These are phyloP conservation scores for Epinephelus lanceolatus DNA, from an alignment of 2,113 vertebrate genomes.

Conservation along the genomic window DNA sequence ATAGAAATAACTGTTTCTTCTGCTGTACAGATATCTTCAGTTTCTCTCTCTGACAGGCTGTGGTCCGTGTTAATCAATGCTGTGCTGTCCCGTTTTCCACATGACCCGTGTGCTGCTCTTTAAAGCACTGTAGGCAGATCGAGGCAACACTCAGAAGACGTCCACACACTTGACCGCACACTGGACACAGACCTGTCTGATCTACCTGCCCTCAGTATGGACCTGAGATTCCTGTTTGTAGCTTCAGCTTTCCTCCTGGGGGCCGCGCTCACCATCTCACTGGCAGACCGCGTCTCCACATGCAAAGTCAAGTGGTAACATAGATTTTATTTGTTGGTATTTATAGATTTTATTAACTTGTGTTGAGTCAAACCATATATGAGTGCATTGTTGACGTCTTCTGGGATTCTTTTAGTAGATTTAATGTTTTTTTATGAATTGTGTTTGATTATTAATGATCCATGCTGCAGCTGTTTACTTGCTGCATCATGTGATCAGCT, in stretches of 20 bases:
- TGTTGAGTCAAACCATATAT: background rate
- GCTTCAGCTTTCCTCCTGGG: conserved; percentile 44
- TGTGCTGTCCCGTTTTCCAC: conserved; percentile 15
- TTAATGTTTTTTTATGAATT: background rate
- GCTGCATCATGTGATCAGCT: conserved; percentile 6
- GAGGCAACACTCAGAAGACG: background rate
- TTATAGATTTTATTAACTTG: background rate
- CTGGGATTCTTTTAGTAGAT: background rate
- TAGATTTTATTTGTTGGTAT: background rate
- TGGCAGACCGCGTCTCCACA: conserved; percentile 33
- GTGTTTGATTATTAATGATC: background rate
- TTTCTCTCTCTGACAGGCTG: background rate
- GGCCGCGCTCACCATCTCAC: conserved; percentile 38
- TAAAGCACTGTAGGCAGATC: background rate
- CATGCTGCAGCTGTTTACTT: background rate
- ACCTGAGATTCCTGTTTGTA: conserved; percentile 28
- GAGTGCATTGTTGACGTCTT: background rate
- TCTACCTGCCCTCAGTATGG: conserved; percentile 32
- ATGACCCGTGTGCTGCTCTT: conserved; percentile 31
- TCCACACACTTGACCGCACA: background rate
- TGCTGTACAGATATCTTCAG: background rate
- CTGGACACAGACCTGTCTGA: background rate
- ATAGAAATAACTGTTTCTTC: too few species aligned
- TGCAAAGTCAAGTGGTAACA: conserved; percentile 78
- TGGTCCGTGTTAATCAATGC: conserved; percentile 42